Base-by-base conservation (phyloP, 2,888 invertebrate genomes). In the Ernsta delagoae region DNA sequence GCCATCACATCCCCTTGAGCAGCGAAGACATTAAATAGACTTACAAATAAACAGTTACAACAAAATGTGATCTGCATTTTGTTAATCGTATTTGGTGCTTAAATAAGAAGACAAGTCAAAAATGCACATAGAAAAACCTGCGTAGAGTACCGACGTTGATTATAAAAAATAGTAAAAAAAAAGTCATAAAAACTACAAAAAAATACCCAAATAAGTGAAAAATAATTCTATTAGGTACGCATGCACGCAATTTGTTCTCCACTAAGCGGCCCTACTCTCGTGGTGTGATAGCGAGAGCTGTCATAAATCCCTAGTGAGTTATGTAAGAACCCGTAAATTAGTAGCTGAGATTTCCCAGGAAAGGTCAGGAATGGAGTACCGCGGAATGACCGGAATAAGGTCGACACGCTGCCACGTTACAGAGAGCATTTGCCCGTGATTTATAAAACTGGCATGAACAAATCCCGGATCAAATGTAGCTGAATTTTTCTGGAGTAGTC, bases 1-100 rank as follows among this genome's bases (percentile, higher is more conserved):
- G 84, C 80, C 70, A 82, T 73, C 59, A 50, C 16, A 60, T 39
- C 53, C 67, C 70, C 68, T 70, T 64, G 63, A 67, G 45, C 53
- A 34, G 34, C 16, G 16, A 50, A 50, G 16, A 50, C 6, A 36
- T 36, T 4, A 36, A 1, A 36, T 36, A 36, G n/a, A 36, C 36
- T 0, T 36, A 36, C 36, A 36, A 36, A 36, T 36, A 4, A 36
- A 3, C 36, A 6, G 36, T 36, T 36, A 36, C 5, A 4, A 36
- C 36, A n/a, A n/a, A n/a, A n/a, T n/a, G n/a, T n/a, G n/a, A n/a
- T n/a, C n/a, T n/a, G n/a, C n/a, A n/a, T n/a, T n/a, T n/a, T n/a
- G n/a, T n/a, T n/a, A n/a, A n/a, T n/a, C n/a, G n/a, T n/a, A n/a
- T n/a, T n/a, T n/a, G n/a, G n/a, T n/a, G n/a, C n/a, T n/a, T n/a